A percentile compares a stretch with the other conserved stretches of the same genome.
Evolutionary conservation across 2,797 vertebrate species (phyloP).

Genomic region (Synaphobranchus kaupii): DNA sequence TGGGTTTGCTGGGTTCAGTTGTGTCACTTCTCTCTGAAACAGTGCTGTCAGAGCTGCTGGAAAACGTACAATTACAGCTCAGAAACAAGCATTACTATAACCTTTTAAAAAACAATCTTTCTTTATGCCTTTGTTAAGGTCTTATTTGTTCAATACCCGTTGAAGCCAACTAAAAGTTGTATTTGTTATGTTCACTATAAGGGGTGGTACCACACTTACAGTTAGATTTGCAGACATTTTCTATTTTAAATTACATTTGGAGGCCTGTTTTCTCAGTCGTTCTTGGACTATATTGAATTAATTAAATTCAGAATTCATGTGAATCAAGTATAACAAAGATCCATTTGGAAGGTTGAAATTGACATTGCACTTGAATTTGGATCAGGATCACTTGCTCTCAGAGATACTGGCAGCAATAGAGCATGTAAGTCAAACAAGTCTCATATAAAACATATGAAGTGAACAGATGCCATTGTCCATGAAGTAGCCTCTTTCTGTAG

Average conservation of each 20-base stretch:
- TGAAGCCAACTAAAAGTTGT: conserved; percentile 4
- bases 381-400: neutral
- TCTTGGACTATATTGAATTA: no score
- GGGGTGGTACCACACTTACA: neutral
- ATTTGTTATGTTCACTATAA: neutral
- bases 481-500: neutral
- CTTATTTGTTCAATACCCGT: neutral
- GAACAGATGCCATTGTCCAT: neutral
- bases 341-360: no score
- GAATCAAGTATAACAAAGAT: no score
- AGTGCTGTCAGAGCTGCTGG: conserved; percentile 17
- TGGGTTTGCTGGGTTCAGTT: conserved; percentile 28
- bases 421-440: neutral
- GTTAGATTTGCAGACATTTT: neutral
- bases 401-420: neutral
- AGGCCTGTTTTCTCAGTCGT: no score
- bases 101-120: neutral
- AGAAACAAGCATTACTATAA: neutral
- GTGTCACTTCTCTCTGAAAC: conserved; percentile 10
- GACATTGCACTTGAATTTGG: no score
- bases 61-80: neutral
- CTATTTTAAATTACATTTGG: neutral
- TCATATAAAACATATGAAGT: neutral
- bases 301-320: no score
- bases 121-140: conserved; percentile 1